Base-by-base conservation (phyloP, 2,113 vertebrate genomes). In the Indicator indicator region DNA sequence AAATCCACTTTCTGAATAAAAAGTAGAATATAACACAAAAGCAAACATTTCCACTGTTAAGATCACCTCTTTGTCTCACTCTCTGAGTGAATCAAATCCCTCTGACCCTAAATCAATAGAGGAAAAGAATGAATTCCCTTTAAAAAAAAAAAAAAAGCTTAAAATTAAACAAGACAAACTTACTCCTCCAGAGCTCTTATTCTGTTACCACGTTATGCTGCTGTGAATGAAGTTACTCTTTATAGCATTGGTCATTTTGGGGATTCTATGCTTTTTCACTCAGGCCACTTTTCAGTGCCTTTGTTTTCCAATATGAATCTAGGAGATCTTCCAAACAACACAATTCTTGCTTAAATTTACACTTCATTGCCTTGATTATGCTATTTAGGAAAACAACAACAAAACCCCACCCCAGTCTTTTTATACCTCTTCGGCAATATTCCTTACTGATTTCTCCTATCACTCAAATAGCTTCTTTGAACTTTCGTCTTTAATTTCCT, bases 1-100 rank as follows among this genome's bases (percentile, higher is more conserved):
- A 93, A 95, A 94, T 63, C 76, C 42, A 14, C 68, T 94, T 86
- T 65, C 62, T 97, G 90, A 84, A 74, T 74, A 75, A 65, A 91
- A 92, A 84, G 28, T 50, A 9, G 11, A 58, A 27, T 62, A 52
- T 71, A 65, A 46, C 59, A 73, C 30, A 78, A 90, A 83, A 83
- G 48, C 32, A 88, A 69, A 91, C 33, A 65, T 90, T 80, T 75
- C 16, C 12, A 11, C 14, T 12, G 42, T 18, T 55, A 86, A 76
- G 26, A 91, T 83, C 79, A 75, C 33, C 9, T 38, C 20, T 82
- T 77, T 92, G 46, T 89, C 70, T 91, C 28, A 38, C 54, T 94
- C 62, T 42, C 12, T 64, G 62, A 68, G 19, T 76, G 87, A 88
- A 69, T 75, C 54, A 59, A 83, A 55, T 74, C 8, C 80, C 46